Evolutionary conservation across 30 jellyfish, hydroid and myxozoan species (phyloP), one percentile per base, ranked within the genome.

Genomic region (Cassiopea xamachana): DNA sequence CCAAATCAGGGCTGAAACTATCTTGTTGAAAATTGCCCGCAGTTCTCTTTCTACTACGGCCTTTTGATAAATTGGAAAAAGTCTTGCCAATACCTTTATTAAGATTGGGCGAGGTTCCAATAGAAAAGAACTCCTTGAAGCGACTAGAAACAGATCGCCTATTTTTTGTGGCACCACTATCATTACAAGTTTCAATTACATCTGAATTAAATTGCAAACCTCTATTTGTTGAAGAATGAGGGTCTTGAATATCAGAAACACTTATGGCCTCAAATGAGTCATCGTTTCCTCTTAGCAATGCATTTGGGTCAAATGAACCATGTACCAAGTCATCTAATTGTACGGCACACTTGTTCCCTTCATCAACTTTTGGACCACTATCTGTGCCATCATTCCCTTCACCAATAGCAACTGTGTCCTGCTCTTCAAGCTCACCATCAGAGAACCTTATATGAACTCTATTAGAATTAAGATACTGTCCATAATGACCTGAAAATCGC

Each of bases 361-460:
- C 64, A 55, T 55, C 12, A 55, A 3, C 12, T 3, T 6, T 55
- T 55, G 7, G 64, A 55, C 12, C 12, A 10, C 7, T 10, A 55
- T 3, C 64, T 3, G 64, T 6, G 64, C 12, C 64, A 55, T 55
- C 12, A 55, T 3, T 55, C 12, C 64, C 64, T 6, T 55, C 64
- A 17, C 27, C 19, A 27, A 27, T 27, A 27, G 39, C 39, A 27
- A 27, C 39, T 27, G 39, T 27, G 39, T 27, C 39, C 39, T 27
- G 39, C 2, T 64, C 74, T 64, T 64, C 27, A 13, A 64, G 43
- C 6, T 83, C 91, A 60, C 47, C 84, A 15, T 27, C 39, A 27
- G 39, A 27, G 39, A 83, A 69, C 10, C 75, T 50, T 16, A 68
- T 18, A 67, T 83, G 91, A 75, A 71, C 49, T 39, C 85, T 18